Conservation (phyloP, 1,140 invertebrate genomes). For the Cyrtorhinus lividipennis region DNA sequence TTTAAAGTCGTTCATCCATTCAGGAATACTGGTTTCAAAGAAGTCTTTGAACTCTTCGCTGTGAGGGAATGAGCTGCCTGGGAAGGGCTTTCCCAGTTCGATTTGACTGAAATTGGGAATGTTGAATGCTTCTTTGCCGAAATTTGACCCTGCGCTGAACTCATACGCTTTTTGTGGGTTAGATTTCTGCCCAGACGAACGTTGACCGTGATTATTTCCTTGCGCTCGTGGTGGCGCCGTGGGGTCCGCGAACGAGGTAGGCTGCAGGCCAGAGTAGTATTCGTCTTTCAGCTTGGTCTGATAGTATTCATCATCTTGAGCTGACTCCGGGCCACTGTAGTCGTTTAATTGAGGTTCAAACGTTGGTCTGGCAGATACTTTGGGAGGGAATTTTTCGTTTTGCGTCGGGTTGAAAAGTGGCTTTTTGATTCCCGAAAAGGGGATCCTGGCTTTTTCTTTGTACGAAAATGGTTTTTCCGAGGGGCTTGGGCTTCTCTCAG, state of each 20-base stretch:
- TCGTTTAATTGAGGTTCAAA: not conserved
- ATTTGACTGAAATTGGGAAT: not conserved
- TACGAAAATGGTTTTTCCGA: not conserved
- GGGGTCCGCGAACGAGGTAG: not conserved
- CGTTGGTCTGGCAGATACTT: not conserved
- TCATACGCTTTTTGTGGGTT: not conserved
- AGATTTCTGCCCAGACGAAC: no score
- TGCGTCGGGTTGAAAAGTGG: not conserved
- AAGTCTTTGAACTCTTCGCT: not conserved
- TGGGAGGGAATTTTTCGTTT: not conserved
- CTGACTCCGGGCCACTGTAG: not conserved
- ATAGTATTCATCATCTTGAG: not conserved
- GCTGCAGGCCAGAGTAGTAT: not conserved
- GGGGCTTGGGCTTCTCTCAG: not conserved
- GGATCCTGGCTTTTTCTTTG: not conserved
- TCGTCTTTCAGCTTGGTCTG: not conserved
- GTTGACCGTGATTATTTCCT: no score
- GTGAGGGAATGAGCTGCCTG: not conserved
- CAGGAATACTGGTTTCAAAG: not conserved
- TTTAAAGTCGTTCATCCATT: not conserved
- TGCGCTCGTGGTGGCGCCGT: not conserved
- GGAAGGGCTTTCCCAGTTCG: not conserved
- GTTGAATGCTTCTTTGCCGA: not conserved
- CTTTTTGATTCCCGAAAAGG: not conserved
- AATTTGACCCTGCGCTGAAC: not conserved